phyloP scores from a whole-genome alignment of 2,113 vertebrate species.

The Scomber colias region DNA sequence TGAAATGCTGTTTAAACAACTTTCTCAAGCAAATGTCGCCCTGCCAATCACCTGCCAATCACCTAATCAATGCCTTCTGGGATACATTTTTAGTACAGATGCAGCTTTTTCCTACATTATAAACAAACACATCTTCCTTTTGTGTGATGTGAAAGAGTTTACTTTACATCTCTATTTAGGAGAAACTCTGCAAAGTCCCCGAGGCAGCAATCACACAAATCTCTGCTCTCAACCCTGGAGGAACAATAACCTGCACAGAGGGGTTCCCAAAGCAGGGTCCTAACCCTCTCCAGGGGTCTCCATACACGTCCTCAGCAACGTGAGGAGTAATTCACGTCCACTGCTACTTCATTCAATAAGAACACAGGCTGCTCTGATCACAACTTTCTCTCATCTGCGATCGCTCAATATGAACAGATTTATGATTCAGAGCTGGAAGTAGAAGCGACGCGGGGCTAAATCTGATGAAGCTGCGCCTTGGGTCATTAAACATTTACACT shows the following conservation, averaged over 20 bases:
- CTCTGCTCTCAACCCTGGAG: neutral
- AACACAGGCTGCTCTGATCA: neutral
- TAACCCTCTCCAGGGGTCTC: neutral
- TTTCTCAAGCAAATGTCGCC: too few relatives aligned
- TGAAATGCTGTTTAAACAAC: too few relatives aligned
- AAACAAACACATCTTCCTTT: too few relatives aligned
- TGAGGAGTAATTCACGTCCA: neutral
- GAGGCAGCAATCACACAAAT: neutral
- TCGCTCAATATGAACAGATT: neutral
- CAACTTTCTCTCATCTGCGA: neutral
- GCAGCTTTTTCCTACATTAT: too few relatives aligned
- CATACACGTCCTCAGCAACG: neutral
- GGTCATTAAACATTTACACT: too few relatives aligned
- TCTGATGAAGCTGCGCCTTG: neutral
- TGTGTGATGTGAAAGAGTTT: neutral
- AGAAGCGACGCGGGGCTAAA: neutral
- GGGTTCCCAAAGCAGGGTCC: neutral
- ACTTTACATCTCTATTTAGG: neutral
- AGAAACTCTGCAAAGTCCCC: too few relatives aligned
- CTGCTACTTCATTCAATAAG: too few relatives aligned
- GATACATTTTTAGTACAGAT: too few relatives aligned
- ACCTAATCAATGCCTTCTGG: too few relatives aligned
- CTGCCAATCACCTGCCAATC: too few relatives aligned
- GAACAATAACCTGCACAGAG: constrained; percentile 2
- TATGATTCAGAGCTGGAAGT: neutral